phyloP scores from a whole-genome alignment of 2,797 vertebrate genomes.

The Hylomyscus alleni region DNA sequence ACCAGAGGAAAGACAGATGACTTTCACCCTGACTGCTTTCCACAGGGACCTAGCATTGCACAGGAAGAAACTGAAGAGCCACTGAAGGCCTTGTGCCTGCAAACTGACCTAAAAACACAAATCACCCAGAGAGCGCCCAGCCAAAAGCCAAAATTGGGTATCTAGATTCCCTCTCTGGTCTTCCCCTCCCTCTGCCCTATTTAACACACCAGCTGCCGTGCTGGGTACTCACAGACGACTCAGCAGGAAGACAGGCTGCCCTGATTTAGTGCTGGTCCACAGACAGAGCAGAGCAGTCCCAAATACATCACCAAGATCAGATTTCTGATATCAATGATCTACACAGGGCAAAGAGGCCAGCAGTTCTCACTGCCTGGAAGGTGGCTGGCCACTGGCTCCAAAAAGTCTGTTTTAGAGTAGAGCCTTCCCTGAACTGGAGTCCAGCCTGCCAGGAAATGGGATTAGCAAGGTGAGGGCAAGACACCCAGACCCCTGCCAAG shows the following conservation, averaged over 20 bases:
- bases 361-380: neutral
- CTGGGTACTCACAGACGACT: neutral
- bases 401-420: neutral
- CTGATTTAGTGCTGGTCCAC: neutral
- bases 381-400: neutral
- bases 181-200: neutral
- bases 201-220: conserved; percentile 10
- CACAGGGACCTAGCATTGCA: neutral
- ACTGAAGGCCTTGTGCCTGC: neutral
- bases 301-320: neutral
- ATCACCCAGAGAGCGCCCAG: neutral
- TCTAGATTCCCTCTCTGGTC: neutral
- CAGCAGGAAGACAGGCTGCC: neutral
- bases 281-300: neutral
- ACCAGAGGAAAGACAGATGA: neutral
- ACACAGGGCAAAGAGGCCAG: neutral
- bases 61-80: neutral
- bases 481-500: neutral
- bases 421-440: neutral
- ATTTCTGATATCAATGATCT: neutral
- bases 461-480: neutral
- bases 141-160: neutral
- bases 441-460: neutral
- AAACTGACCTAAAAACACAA: neutral
- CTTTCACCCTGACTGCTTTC: neutral